These are phyloP conservation scores for Zoanthus solanderi DNA, from an alignment of 92 coral and sea anemone genomes.

Conservation along the genomic window DNA sequence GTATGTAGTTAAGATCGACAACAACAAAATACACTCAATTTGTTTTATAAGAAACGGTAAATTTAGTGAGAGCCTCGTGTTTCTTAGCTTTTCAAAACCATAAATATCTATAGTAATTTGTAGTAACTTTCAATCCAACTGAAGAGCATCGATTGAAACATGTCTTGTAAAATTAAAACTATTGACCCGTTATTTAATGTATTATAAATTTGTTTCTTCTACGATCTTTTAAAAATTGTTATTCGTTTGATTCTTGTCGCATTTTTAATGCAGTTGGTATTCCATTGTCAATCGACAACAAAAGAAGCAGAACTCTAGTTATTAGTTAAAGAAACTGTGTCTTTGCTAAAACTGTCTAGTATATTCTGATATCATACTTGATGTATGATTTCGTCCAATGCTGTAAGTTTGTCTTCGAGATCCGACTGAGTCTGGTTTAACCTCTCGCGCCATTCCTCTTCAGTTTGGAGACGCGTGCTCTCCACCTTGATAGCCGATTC, in stretches of 20 bases:
- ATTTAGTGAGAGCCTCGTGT: no score
- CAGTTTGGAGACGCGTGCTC: conserved; percentile 86
- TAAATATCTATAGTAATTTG: no score
- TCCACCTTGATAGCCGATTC: conserved; percentile 94
- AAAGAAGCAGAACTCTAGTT: background rate
- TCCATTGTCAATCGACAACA: no score
- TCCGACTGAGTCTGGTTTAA: conserved; percentile 64
- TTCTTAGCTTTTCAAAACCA: no score
- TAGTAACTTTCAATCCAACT: no score
- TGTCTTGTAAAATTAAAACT: no score
- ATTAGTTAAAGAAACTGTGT: background rate
- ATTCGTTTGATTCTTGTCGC: background rate
- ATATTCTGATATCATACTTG: conserved; percentile 41
- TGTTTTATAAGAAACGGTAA: no score
- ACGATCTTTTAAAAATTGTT: background rate
- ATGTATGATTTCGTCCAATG: conserved; percentile 57
- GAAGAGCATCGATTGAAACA: no score
- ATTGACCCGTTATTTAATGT: no score
- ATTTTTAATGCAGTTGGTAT: no score
- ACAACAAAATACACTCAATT: background rate
- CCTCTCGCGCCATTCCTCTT: conserved; percentile 82
- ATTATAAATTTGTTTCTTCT: no score
- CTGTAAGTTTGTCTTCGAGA: conserved; percentile 62
- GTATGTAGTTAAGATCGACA: background rate
- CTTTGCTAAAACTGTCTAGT: background rate